phyloP scores from a whole-genome alignment of 2,888 invertebrate genomes.

The Mythimna vitellina region DNA sequence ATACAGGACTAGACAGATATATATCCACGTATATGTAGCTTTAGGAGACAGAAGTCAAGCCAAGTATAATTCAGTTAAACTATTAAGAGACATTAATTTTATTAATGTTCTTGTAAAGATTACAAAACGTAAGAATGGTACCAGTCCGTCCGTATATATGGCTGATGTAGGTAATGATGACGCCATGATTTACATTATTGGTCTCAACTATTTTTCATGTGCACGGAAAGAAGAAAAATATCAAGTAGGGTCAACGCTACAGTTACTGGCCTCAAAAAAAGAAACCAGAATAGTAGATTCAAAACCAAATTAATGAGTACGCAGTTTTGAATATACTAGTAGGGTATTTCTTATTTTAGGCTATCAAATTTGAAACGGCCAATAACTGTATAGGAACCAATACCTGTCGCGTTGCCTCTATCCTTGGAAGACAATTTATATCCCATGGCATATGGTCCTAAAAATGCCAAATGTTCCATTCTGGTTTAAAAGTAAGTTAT shows the following conservation, averaged over 20 bases:
- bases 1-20: constrained; percentile 80
- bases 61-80: constrained; percentile 22
- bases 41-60: constrained; percentile 9
- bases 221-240: background rate
- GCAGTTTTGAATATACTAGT: too few relatives aligned
- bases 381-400: too few relatives aligned
- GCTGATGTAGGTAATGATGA: background rate
- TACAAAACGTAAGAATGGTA: constrained; percentile 12
- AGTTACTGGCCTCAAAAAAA: too few relatives aligned
- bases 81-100: constrained; percentile 16
- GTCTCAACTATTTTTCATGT: background rate
- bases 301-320: too few relatives aligned
- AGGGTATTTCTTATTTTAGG: too few relatives aligned
- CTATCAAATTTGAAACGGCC: too few relatives aligned
- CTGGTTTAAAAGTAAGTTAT: too few relatives aligned
- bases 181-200: background rate
- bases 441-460: too few relatives aligned
- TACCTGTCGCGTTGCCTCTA: too few relatives aligned
- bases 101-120: constrained; percentile 20
- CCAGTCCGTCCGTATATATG: constrained; percentile 22
- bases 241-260: background rate
- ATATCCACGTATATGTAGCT: constrained; percentile 86
- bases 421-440: background rate
- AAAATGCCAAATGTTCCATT: too few relatives aligned
- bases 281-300: too few relatives aligned